Evolutionary conservation across 2,113 vertebrate genomes (phyloP), one percentile per base, ranked within the genome.

Genomic region (Paradoxurus hermaphroditus): DNA sequence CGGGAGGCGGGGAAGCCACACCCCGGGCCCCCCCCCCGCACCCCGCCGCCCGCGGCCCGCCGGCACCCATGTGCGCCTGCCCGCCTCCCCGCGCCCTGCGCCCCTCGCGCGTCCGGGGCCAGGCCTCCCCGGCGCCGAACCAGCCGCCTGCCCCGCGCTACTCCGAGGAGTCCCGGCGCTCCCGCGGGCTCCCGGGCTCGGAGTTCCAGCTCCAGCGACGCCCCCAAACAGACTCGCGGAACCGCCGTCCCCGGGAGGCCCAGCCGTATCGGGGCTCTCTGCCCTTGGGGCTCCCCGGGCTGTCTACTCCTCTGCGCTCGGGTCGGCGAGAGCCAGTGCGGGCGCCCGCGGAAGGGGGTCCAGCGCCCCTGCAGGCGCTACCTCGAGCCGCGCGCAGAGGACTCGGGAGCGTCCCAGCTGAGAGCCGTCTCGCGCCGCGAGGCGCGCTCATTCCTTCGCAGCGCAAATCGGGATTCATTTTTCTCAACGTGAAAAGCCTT

Each of bases 1-100:
- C 93, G 94, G 91, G 97, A 97, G 97, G 97, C 97, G 97, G 94
- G 93, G 94, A 97, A 51, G 86, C 95, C 96, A 87, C 97, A 87
- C 96, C 97, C 95, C 96, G 34, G 2, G n/a, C n/a, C 67, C 49
- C 56, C 25, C 49, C 70, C 31, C 29, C 68, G 23, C 73, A 6
- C 31, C 82, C 31, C 4, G 39, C 67, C 7, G 19, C 63, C 13
- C 59, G 70, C 81, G 65, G 94, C 81, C 91, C 34, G 86, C 96
- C 44, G 4, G 96, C 97, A 86, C 97, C 97, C 97, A 92, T 44
- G 96, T 95, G 97, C 97, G 82, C 94, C 79, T 18, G 92, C 92
- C 82, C 41, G 93, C 91, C 85, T 51, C 86, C 87, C 91, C 0
- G 73, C 53, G 67, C 92, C 62, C 86, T 3, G 65, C 86, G 44